Evolutionary conservation across 2,113 vertebrate genomes (phyloP), one percentile per base, ranked within the genome.

Genomic region (Atrichornis clamosus): DNA sequence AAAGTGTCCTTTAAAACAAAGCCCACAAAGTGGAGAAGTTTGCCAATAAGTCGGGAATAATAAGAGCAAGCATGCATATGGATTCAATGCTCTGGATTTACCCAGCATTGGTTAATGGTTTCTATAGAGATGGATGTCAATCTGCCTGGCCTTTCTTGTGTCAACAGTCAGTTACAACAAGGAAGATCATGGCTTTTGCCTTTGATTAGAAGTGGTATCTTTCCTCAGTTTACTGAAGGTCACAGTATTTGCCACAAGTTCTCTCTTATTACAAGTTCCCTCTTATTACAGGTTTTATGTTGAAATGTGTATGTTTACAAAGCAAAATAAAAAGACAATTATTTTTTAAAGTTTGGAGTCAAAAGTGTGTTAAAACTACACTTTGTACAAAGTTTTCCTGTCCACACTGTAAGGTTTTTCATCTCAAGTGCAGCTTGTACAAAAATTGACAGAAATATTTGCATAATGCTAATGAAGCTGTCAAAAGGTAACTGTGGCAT

Each of bases 61-160:
- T 98, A 98, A 98, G 98, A 97, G 97, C 97, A 97, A 96, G 98
- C 97, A 98, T 98, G 98, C 98, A 98, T 98, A 98, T 98, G 98
- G 98, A 98, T 98, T 98, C 98, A 98, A 97, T 97, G 98, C 95
- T 97, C 97, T 96, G 97, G 97, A 98, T 98, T 98, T 98, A 97
- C 96, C 97, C 97, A 26, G 97, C 97, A 96, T 77, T 97, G 97
- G 97, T 97, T 98, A 98, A 98, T 98, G 97, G 98, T 98, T 98
- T 98, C 98, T 98, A 98, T 98, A 98, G 98, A 98, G 98, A 98
- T 98, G 98, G 98, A 98, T 97, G 98, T 98, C 98, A 98, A 98
- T 98, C 98, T 97, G 97, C 97, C 97, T 98, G 98, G 98, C 98
- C 98, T 98, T 98, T 98, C 98, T 98, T 98, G 96, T 98, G 98